phyloP scores from a whole-genome alignment of 1,140 invertebrate species.

The Drosophila lowei region DNA sequence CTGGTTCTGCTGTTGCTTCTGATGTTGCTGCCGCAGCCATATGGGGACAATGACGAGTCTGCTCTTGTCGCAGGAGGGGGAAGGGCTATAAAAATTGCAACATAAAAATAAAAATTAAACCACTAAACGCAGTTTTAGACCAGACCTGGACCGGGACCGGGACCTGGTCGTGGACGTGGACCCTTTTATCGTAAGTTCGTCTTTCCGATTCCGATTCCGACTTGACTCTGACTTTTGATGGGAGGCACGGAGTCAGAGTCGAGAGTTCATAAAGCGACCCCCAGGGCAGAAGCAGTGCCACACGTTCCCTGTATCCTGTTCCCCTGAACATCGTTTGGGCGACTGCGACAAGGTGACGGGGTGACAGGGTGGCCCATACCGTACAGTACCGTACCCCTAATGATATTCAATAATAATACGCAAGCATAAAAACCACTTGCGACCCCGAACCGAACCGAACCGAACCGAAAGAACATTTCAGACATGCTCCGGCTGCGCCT shows the following conservation, averaged over 20 bases:
- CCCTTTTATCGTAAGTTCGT: constrained; percentile 27
- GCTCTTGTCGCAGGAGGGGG: constrained; percentile 22
- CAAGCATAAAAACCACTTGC: constrained; percentile 76
- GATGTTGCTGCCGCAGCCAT: constrained; percentile 6
- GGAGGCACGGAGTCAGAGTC: neutral
- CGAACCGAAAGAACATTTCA: constrained; percentile 44
- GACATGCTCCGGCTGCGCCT: constrained; percentile 73
- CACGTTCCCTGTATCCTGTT: constrained; percentile 16
- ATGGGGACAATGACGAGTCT: constrained; percentile 12
- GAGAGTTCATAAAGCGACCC: constrained; percentile 52
- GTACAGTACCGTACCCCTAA: constrained; percentile 38
- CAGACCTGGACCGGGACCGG: neutral
- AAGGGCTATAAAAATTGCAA: constrained; percentile 64
- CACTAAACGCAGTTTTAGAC: constrained; percentile 66
- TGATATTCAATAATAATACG: constrained; percentile 79
- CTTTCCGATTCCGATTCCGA: constrained; percentile 28
- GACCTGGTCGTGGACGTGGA: neutral
- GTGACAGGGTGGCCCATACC: neutral
- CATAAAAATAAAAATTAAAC: constrained; percentile 81
- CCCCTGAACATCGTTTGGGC: constrained; percentile 11
- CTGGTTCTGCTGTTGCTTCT: neutral
- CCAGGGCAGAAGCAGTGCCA: constrained; percentile 28
- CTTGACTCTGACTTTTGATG: constrained; percentile 24
- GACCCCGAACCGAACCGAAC: constrained; percentile 11
- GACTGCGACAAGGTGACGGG: too few species aligned